Evolutionary conservation across 2,113 vertebrate genomes (phyloP).

Genomic region (Tyrannus savana): DNA sequence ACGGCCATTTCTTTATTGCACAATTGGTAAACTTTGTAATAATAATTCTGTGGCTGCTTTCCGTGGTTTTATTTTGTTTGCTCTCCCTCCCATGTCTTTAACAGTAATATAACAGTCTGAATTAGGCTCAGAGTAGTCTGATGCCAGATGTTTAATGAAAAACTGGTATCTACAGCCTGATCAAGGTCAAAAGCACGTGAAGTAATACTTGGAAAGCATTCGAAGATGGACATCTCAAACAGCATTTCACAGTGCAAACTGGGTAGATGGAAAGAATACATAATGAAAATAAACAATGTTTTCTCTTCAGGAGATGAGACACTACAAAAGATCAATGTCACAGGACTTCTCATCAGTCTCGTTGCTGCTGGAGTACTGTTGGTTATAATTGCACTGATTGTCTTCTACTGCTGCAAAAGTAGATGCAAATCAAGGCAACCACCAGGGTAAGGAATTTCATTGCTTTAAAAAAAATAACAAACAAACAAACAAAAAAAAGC

Average conservation of each 20-base stretch:
- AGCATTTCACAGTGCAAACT: background rate
- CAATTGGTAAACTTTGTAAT: background rate
- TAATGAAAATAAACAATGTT: background rate
- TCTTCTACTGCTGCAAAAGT: slow-evolving; percentile 85
- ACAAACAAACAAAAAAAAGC: background rate
- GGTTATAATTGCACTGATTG: slow-evolving; percentile 77
- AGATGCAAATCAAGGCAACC: slow-evolving; percentile 68
- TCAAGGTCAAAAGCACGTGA: background rate
- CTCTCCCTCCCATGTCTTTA: background rate
- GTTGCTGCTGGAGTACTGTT: slow-evolving; percentile 82
- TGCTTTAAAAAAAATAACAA: background rate
- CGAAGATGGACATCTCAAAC: background rate
- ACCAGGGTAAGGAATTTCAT: slow-evolving; percentile 59
- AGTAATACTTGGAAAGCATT: background rate
- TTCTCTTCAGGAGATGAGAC: slow-evolving; percentile 60
- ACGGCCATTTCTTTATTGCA: background rate
- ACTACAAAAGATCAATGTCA: slow-evolving; percentile 81
- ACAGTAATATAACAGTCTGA: background rate
- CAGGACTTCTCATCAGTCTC: slow-evolving; percentile 87
- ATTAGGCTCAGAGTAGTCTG: background rate
- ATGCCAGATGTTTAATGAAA: background rate
- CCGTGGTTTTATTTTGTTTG: background rate
- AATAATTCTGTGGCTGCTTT: background rate
- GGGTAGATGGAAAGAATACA: background rate
- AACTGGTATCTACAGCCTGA: background rate